Conservation (phyloP, 2,888 invertebrate species). For the Drosophila dives region DNA sequence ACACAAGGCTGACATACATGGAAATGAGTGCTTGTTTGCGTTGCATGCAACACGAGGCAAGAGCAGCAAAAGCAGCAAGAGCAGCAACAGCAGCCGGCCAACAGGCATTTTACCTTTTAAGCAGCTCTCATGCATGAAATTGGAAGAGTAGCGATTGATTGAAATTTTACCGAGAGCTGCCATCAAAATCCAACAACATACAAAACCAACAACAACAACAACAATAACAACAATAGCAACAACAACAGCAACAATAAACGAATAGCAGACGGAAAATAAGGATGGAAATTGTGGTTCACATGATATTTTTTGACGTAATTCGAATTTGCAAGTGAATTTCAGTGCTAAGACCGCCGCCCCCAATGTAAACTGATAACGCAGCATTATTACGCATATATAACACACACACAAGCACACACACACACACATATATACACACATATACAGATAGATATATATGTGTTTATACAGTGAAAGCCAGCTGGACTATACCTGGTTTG, state of each 20-base stretch:
- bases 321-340: slow-evolving; percentile 72
- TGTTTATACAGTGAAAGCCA: background rate
- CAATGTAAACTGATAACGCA: slow-evolving; percentile 69
- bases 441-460: background rate
- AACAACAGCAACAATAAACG: slow-evolving; percentile 22
- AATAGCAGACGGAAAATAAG: slow-evolving; percentile 53
- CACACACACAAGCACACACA: slow-evolving; percentile 11
- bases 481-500: background rate
- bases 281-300: slow-evolving; percentile 78
- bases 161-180: slow-evolving; percentile 72
- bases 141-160: slow-evolving; percentile 80
- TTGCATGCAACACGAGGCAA: slow-evolving; percentile 43
- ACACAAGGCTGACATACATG: background rate
- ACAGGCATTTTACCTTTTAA: slow-evolving; percentile 79
- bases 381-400: slow-evolving; percentile 63
- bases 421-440: slow-evolving; percentile 2
- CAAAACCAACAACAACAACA: slow-evolving; percentile 26
- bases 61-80: slow-evolving; percentile 19
- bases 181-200: slow-evolving; percentile 55
- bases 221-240: slow-evolving; percentile 22
- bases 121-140: slow-evolving; percentile 79
- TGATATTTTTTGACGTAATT: slow-evolving; percentile 81
- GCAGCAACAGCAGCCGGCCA: slow-evolving; percentile 54
- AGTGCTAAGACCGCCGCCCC: slow-evolving; percentile 33
- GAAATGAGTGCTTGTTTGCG: slow-evolving; percentile 20